These are phyloP conservation scores for Mastomys coucha DNA, from an alignment of 2,113 vertebrate species.

Conservation along the genomic window DNA sequence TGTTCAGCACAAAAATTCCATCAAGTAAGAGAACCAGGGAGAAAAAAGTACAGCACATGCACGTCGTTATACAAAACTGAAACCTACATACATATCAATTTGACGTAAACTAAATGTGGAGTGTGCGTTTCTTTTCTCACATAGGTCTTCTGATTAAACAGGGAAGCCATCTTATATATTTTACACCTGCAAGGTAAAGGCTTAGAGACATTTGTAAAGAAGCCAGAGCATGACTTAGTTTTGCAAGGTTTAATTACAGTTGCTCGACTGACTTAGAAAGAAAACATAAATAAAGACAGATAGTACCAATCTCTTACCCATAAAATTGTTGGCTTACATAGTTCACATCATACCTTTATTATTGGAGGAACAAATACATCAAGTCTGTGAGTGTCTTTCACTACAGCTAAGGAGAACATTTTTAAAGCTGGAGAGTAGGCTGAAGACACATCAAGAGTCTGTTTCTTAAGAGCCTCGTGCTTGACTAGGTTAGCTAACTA, in stretches of 20 bases:
- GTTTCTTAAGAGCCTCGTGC: not conserved
- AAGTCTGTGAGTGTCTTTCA: not conserved
- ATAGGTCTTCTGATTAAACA: not conserved
- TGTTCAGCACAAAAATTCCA: constrained; percentile 50
- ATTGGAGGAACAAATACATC: not conserved
- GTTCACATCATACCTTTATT: not conserved
- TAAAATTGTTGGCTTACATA: not conserved
- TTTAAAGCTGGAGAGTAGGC: not conserved
- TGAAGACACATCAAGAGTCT: not conserved
- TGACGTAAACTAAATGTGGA: not conserved
- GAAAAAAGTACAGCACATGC: not conserved
- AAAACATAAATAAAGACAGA: not conserved
- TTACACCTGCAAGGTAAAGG: not conserved
- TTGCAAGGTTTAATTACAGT: not conserved
- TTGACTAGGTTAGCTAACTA: not conserved
- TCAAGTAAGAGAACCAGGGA: not conserved
- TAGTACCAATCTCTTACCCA: not conserved
- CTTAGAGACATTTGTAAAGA: not conserved
- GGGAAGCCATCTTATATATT: constrained; percentile 14
- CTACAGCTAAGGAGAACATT: not conserved
- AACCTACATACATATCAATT: not conserved
- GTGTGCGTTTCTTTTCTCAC: not conserved
- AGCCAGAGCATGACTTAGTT: not conserved
- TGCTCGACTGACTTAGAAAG: not conserved
- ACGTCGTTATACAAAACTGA: constrained; percentile 6